Evolutionary conservation across 1,140 invertebrate species (phyloP).

Genomic region (Panagrolaimus sp.): DNA sequence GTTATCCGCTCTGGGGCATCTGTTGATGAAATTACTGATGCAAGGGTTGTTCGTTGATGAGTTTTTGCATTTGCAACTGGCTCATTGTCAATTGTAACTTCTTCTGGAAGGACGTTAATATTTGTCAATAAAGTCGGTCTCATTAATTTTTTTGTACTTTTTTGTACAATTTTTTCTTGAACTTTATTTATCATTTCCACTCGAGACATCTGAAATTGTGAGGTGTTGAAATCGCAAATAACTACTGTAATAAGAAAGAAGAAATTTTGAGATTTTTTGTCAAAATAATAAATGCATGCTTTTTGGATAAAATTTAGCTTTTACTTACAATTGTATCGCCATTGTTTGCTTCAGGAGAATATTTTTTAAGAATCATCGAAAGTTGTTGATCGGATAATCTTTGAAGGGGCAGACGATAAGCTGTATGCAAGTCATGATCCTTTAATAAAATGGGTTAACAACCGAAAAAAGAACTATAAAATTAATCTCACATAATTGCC

Average conservation of each 20-base stretch:
- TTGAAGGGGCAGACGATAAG: slow-evolving; percentile 32
- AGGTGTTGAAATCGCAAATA: not conserved
- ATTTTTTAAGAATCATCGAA: slow-evolving; percentile 25
- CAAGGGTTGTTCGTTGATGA: slow-evolving; percentile 20
- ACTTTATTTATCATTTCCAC: slow-evolving; percentile 28
- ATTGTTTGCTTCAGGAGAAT: slow-evolving; percentile 12
- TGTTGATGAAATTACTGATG: not conserved
- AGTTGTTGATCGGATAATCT: slow-evolving; percentile 29
- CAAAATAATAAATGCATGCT: too few species aligned
- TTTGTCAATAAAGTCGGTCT: slow-evolving; percentile 30
- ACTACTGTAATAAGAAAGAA: not conserved
- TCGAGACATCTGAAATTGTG: slow-evolving; percentile 24
- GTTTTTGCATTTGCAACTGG: slow-evolving; percentile 7
- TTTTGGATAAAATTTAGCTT: not conserved
- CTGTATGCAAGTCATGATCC: slow-evolving; percentile 27
- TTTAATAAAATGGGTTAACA: not conserved
- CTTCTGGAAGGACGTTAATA: slow-evolving; percentile 17
- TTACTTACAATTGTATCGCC: not conserved
- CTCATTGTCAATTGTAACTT: slow-evolving; percentile 20
- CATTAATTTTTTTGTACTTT: slow-evolving; percentile 21
- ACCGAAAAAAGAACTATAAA: not conserved
- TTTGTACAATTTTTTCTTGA: slow-evolving; percentile 23
- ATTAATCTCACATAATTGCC: slow-evolving; percentile 9
- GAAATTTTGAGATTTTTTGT: too few species aligned
- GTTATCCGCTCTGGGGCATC: not conserved